phyloP scores from a whole-genome alignment of 2,797 vertebrate genomes.

The Myoxocephalus aenaeus region DNA sequence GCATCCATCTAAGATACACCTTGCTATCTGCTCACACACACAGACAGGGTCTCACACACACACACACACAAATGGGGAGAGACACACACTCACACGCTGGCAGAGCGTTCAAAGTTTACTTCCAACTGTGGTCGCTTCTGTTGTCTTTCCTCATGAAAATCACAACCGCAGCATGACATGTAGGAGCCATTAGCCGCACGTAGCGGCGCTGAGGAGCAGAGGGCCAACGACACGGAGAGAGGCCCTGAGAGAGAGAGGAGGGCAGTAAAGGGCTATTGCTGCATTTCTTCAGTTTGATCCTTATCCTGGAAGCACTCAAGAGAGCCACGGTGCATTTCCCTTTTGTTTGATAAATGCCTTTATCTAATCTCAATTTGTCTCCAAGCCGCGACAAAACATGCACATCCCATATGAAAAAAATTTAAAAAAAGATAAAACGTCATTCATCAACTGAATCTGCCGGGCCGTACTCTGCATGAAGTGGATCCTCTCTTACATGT shows the following conservation, averaged over 20 bases:
- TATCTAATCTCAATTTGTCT: conserved; percentile 8
- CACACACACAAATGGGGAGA: conserved; percentile 27
- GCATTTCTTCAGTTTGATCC: neutral
- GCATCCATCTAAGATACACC: conserved; percentile 77
- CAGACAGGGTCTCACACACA: conserved; percentile 29
- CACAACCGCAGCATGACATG: conserved; percentile 48
- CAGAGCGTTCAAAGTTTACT: conserved; percentile 39
- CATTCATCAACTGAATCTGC: neutral
- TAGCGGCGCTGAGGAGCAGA: conserved; percentile 16
- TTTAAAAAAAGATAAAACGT: neutral
- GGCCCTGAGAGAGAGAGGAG: conserved; percentile 1
- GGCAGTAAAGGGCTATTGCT: conserved; percentile 26
- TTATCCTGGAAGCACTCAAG: conserved; percentile 7
- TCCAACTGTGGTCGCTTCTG: conserved; percentile 54
- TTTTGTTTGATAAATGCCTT: conserved; percentile 24
- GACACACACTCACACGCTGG: conserved; percentile 29
- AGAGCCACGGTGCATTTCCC: neutral
- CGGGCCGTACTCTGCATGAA: neutral
- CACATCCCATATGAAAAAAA: neutral
- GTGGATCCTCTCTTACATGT: conserved; percentile 9
- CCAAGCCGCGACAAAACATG: conserved; percentile 14
- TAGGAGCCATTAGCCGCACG: conserved; percentile 34
- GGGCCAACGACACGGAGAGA: neutral
- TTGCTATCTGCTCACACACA: conserved; percentile 60
- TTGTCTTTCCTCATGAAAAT: conserved; percentile 53